Conservation (phyloP, 2,888 invertebrate species). For the Lasioglossum calceatum region DNA sequence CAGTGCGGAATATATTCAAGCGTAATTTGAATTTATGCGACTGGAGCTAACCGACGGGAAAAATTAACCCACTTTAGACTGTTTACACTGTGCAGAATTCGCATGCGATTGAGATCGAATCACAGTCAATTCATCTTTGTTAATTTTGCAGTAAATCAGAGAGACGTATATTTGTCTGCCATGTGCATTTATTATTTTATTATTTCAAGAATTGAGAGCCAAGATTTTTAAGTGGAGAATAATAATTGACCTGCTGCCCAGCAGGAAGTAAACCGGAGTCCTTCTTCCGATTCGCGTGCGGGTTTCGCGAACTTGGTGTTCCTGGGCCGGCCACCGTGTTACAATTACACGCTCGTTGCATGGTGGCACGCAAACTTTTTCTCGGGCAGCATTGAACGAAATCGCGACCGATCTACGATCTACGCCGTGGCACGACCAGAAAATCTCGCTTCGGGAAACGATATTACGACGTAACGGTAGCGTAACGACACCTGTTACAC, state of each 20-base stretch:
- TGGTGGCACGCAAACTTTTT: conserved; percentile 36
- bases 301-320: neutral
- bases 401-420: conserved; percentile 16
- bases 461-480: conserved; percentile 44
- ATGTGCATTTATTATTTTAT: too few species aligned
- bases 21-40: neutral
- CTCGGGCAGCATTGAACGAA: conserved; percentile 28
- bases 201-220: too few species aligned
- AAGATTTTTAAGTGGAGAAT: too few species aligned
- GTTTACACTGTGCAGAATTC: too few species aligned
- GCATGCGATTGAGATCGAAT: too few species aligned
- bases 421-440: conserved; percentile 1
- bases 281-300: neutral
- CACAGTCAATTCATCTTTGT: too few species aligned
- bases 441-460: conserved; percentile 37
- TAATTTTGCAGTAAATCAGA: too few species aligned
- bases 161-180: too few species aligned
- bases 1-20: neutral
- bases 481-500: conserved; percentile 60
- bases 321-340: neutral
- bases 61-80: neutral
- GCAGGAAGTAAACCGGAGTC: neutral
- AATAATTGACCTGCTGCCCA: too few species aligned
- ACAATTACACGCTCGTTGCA: conserved; percentile 1
- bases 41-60: neutral